These are phyloP conservation scores for Exephanes ischioxanthus DNA, from an alignment of 2,888 invertebrate genomes.

Conservation along the genomic window DNA sequence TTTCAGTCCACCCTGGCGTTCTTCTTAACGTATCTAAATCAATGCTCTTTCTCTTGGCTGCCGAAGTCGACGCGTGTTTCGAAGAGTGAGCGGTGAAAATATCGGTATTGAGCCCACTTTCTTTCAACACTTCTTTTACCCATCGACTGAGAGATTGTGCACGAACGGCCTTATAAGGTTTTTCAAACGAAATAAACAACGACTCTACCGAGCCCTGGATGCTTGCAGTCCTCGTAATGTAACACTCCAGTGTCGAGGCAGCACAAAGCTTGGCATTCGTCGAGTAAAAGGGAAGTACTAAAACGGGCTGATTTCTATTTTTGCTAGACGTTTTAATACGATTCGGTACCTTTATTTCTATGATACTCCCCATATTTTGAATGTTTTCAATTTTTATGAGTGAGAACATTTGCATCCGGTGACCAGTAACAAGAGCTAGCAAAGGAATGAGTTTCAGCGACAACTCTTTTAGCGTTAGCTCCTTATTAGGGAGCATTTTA, in stretches of 20 bases:
- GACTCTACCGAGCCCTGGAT: neutral
- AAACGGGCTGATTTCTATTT: slow-evolving; percentile 49
- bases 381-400: slow-evolving; percentile 29
- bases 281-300: slow-evolving; percentile 54
- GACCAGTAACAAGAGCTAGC: slow-evolving; percentile 53
- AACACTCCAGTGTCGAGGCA: slow-evolving; percentile 9
- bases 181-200: neutral
- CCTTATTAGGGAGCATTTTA: slow-evolving; percentile 25
- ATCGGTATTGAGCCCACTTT: slow-evolving; percentile 10
- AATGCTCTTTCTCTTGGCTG: slow-evolving; percentile 9
- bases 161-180: neutral
- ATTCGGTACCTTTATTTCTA: slow-evolving; percentile 61
- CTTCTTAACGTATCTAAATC: slow-evolving; percentile 14
- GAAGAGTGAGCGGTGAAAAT: slow-evolving; percentile 22
- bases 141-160: slow-evolving; percentile 13
- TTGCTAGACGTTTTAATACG: slow-evolving; percentile 41
- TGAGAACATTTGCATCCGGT: slow-evolving; percentile 28
- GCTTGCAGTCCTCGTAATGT: neutral
- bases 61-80: slow-evolving; percentile 23
- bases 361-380: slow-evolving; percentile 11
- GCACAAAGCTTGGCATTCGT: slow-evolving; percentile 15
- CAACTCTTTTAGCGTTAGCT: slow-evolving; percentile 20
- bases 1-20: slow-evolving; percentile 11
- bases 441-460: slow-evolving; percentile 61
- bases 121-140: neutral